Evolutionary conservation across 2,888 invertebrate genomes (phyloP).

Genomic region (Pollenia angustigena): DNA sequence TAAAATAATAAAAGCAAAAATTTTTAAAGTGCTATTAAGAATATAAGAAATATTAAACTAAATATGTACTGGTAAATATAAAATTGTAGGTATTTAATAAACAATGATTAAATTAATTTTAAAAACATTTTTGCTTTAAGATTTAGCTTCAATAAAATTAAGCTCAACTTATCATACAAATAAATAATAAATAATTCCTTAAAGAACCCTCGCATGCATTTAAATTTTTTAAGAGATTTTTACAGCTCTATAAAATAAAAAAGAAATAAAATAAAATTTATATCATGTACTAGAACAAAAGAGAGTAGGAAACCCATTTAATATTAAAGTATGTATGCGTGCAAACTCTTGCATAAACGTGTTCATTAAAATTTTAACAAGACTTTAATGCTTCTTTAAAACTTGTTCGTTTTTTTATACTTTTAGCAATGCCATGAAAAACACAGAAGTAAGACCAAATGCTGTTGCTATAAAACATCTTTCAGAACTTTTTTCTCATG

Average conservation of each 20-base stretch:
- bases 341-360: neutral
- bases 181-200: too few species aligned
- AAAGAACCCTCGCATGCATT: neutral
- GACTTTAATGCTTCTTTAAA: neutral
- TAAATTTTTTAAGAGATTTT: neutral
- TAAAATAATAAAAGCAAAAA: too few species aligned
- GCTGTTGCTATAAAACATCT: neutral
- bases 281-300: neutral
- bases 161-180: too few species aligned
- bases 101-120: too few species aligned
- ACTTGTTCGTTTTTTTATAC: neutral
- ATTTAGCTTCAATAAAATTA: too few species aligned
- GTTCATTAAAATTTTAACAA: neutral
- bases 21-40: too few species aligned
- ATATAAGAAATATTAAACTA: too few species aligned
- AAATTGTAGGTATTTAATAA: too few species aligned
- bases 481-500: neutral
- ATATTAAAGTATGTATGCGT: neutral
- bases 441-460: neutral
- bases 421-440: neutral
- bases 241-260: neutral
- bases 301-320: neutral
- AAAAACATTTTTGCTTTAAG: too few species aligned
- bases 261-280: neutral
- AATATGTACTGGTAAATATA: too few species aligned